Conservation (phyloP, 2,888 invertebrate genomes). For the Frankliniella intonsa region DNA sequence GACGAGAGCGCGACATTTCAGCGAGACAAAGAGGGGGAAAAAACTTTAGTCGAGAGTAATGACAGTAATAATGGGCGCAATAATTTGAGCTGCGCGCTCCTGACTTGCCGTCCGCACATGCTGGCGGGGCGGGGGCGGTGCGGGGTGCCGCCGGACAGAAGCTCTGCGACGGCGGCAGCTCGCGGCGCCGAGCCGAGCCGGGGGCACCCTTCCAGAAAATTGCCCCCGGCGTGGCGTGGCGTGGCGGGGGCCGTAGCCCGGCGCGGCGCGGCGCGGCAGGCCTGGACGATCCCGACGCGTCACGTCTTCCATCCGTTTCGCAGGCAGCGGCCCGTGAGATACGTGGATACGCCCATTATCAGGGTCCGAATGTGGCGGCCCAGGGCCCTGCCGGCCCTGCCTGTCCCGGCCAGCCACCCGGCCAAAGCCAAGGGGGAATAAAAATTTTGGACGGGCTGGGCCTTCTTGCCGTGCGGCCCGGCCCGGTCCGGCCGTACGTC, state of each 20-base stretch:
- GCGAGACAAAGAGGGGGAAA: no score
- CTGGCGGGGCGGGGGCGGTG: no score
- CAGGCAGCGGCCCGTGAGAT: slow-evolving; percentile 1
- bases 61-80: no score
- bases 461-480: not conserved
- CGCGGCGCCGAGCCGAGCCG: not conserved
- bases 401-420: no score
- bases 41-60: no score
- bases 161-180: not conserved
- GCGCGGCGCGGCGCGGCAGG: not conserved
- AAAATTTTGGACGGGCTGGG: not conserved
- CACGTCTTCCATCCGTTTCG: not conserved
- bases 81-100: no score
- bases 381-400: no score
- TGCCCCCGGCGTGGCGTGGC: not conserved
- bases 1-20: not conserved
- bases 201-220: not conserved
- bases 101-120: no score
- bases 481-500: not conserved
- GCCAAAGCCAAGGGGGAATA: no score
- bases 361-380: no score
- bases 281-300: not conserved
- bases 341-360: not conserved
- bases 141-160: not conserved
- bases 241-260: not conserved